Percentiles rank a stretch among this genome's conserved stretches.
Conservation (phyloP, 2,888 invertebrate genomes). For the Meandrusa payeni region DNA sequence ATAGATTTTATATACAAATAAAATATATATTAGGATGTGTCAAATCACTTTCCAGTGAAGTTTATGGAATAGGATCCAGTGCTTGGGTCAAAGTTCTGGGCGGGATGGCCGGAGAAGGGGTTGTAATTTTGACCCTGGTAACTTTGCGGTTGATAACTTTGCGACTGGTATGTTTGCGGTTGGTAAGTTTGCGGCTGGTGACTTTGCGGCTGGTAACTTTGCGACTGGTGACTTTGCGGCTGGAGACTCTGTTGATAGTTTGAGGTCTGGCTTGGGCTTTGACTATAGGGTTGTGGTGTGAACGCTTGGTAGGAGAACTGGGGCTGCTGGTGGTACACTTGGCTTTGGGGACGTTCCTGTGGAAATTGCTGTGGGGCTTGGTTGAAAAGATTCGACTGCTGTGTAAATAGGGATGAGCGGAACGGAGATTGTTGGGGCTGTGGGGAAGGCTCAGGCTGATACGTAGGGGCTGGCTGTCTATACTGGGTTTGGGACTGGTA, state of each 20-base stretch:
- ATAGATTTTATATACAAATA: conserved; percentile 11
- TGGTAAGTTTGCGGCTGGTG: conserved; percentile 45
- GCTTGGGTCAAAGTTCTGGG: conserved; percentile 86
- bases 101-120: conserved; percentile 84
- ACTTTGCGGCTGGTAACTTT: conserved; percentile 61
- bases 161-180: conserved; percentile 43
- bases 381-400: conserved; percentile 48
- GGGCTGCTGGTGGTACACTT: conserved; percentile 66
- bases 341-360: conserved; percentile 59
- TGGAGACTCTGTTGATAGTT: conserved; percentile 44
- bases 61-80: conserved; percentile 90
- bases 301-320: conserved; percentile 65
- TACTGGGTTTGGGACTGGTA: conserved; percentile 28
- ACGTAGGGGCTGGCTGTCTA: conserved; percentile 33
- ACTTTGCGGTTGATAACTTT: conserved; percentile 41
- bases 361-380: conserved; percentile 60
- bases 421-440: conserved; percentile 37
- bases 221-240: conserved; percentile 47
- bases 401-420: conserved; percentile 38
- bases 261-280: conserved; percentile 42
- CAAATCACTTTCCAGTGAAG: conserved; percentile 80
- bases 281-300: conserved; percentile 56
- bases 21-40: conserved; percentile 10
- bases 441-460: conserved; percentile 31
- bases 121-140: conserved; percentile 62